Percentiles rank a stretch among this genome's conserved stretches.
Conservation (phyloP, 2,888 invertebrate genomes). For the Atrina japonica region DNA sequence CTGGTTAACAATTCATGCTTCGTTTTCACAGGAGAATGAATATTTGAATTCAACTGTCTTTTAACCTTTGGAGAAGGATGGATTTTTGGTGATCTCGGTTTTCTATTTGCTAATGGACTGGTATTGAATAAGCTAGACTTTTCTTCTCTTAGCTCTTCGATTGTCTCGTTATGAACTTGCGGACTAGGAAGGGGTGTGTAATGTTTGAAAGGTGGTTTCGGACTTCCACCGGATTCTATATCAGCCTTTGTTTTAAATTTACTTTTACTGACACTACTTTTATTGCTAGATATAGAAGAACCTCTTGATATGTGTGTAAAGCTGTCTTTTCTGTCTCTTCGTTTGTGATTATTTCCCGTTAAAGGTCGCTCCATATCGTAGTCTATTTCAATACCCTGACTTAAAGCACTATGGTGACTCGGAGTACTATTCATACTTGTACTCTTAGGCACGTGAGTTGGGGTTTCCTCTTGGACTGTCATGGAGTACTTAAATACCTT, state of each 20-base stretch:
- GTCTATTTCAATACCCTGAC: conserved; percentile 63
- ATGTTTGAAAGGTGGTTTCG: conserved; percentile 61
- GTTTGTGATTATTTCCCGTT: conserved; percentile 52
- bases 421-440: conserved; percentile 64
- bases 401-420: conserved; percentile 54
- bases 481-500: conserved; percentile 70
- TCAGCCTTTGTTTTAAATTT: conserved; percentile 62
- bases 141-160: conserved; percentile 59
- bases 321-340: conserved; percentile 44
- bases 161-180: conserved; percentile 58
- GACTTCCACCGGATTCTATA: conserved; percentile 57
- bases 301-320: conserved; percentile 46
- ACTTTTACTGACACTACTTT: conserved; percentile 56
- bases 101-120: conserved; percentile 60
- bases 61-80: conserved; percentile 65
- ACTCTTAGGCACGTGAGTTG: conserved; percentile 64
- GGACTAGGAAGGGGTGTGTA: conserved; percentile 68
- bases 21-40: conserved; percentile 50
- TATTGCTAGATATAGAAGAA: conserved; percentile 66
- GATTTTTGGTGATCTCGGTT: conserved; percentile 67
- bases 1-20: conserved; percentile 65
- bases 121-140: conserved; percentile 63
- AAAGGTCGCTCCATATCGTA: conserved; percentile 73
- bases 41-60: conserved; percentile 41
- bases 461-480: conserved; percentile 69